phyloP scores from a whole-genome alignment of 1,140 invertebrate species.

The Vollenhovia emeryi region DNA sequence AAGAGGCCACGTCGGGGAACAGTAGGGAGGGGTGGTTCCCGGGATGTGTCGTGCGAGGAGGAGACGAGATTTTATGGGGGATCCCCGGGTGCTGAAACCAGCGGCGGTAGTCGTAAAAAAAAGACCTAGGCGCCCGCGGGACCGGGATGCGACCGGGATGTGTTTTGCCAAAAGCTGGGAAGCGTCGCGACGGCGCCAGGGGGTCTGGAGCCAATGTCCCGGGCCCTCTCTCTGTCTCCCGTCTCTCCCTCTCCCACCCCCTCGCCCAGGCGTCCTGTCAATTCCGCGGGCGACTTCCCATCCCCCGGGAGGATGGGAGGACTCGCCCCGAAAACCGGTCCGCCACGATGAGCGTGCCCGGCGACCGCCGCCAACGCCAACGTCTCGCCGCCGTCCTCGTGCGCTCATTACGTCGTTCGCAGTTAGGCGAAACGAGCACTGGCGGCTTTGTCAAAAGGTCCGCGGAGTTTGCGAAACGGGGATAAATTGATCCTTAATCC shows the following conservation, averaged over 20 bases:
- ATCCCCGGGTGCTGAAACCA: constrained; percentile 71
- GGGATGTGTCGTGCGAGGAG: constrained; percentile 50
- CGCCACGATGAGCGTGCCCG: constrained; percentile 7
- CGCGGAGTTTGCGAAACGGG: not conserved
- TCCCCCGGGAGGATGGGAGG: constrained; percentile 48
- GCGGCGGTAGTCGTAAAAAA: constrained; percentile 76
- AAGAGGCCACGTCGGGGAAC: constrained; percentile 46
- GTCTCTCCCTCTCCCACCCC: constrained; percentile 64
- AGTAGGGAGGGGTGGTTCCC: constrained; percentile 19
- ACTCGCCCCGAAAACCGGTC: constrained; percentile 54
- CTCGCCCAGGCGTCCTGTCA: constrained; percentile 64
- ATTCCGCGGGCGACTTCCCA: constrained; percentile 75
- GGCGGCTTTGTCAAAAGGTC: constrained; percentile 6
- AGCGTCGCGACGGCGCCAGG: constrained; percentile 83
- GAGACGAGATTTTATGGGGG: constrained; percentile 77
- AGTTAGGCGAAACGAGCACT: constrained; percentile 31
- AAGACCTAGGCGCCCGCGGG: constrained; percentile 74
- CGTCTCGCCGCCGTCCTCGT: constrained; percentile 28
- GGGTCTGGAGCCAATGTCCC: constrained; percentile 81
- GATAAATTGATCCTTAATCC: constrained; percentile 13
- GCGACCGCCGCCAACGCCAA: constrained; percentile 38
- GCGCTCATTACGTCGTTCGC: constrained; percentile 32
- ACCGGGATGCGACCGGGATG: constrained; percentile 74
- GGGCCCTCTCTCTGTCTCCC: constrained; percentile 52
- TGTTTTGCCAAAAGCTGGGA: constrained; percentile 83